Percentiles rank a stretch among this genome's conserved stretches.
Conservation (phyloP, 64 coral and sea anemone genomes). For the Pachyseris speciosa region DNA sequence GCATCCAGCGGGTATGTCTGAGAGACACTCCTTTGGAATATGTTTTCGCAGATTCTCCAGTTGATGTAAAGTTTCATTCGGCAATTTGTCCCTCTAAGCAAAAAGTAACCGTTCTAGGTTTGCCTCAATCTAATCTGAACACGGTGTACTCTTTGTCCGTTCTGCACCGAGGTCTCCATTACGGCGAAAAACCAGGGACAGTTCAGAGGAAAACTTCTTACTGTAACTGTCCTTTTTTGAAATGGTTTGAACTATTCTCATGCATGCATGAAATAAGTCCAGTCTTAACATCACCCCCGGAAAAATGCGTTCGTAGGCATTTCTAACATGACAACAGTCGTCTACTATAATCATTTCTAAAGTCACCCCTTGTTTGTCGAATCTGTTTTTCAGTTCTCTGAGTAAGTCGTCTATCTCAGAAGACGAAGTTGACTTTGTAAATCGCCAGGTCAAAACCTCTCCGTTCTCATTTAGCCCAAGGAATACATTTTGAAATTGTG, state of each 20-base stretch:
- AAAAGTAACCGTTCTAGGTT: slow-evolving; percentile 52
- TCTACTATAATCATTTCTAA: slow-evolving; percentile 63
- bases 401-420: slow-evolving; percentile 61
- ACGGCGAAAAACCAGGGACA: slow-evolving; percentile 36
- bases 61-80: slow-evolving; percentile 43
- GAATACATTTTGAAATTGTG: slow-evolving; percentile 74
- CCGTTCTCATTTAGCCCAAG: slow-evolving; percentile 61
- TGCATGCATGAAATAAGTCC: slow-evolving; percentile 61
- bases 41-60: slow-evolving; percentile 79
- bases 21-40: slow-evolving; percentile 80
- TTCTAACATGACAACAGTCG: slow-evolving; percentile 7
- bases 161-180: slow-evolving; percentile 41
- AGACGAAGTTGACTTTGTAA: slow-evolving; percentile 46
- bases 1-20: slow-evolving; percentile 82
- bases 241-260: slow-evolving; percentile 35
- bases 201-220: slow-evolving; percentile 35
- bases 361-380: background rate
- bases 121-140: slow-evolving; percentile 43
- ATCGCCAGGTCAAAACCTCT: slow-evolving; percentile 59
- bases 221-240: background rate
- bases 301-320: background rate
- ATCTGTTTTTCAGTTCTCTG: slow-evolving; percentile 53
- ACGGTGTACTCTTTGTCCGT: slow-evolving; percentile 32
- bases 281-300: background rate
- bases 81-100: slow-evolving; percentile 58